phyloP scores from a whole-genome alignment of 2,797 vertebrate species.

The Chaetodon trifasciatus region DNA sequence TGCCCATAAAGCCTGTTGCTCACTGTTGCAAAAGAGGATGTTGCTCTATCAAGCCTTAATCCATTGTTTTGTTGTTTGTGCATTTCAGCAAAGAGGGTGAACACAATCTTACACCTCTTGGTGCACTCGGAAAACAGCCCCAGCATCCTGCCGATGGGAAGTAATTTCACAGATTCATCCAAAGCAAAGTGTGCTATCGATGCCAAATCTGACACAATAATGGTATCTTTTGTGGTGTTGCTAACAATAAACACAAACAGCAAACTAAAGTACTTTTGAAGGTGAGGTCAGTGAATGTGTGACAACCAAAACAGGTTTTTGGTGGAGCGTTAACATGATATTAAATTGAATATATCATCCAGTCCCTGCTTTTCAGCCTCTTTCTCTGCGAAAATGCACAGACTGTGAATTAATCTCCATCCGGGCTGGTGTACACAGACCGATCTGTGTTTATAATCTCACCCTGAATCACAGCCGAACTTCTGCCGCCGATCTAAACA shows the following conservation, averaged over 20 bases:
- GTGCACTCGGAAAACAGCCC: neutral
- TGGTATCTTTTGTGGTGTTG: neutral
- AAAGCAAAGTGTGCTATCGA: neutral
- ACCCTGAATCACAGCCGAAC: constrained; percentile 42
- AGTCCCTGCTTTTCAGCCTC: neutral
- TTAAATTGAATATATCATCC: neutral
- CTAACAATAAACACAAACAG: constrained; percentile 18
- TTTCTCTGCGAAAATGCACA: constrained; percentile 11
- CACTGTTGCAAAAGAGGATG: neutral
- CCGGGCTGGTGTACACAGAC: constrained; percentile 40
- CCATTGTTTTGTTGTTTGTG: constrained; percentile 22
- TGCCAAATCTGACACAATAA: too few species aligned
- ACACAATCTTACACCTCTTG: neutral
- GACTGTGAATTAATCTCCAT: constrained; percentile 45
- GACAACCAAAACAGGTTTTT: neutral
- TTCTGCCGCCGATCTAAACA: constrained; percentile 57
- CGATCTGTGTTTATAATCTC: constrained; percentile 63
- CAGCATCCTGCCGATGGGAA: neutral
- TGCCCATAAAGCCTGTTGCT: constrained; percentile 27
- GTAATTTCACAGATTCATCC: neutral
- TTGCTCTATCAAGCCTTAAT: constrained; percentile 4
- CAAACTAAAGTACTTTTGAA: neutral
- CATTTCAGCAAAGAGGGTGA: neutral
- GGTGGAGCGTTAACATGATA: neutral
- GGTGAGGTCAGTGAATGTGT: too few species aligned